phyloP scores from a whole-genome alignment of 1,140 invertebrate species.

The Drosophila grimshawi region DNA sequence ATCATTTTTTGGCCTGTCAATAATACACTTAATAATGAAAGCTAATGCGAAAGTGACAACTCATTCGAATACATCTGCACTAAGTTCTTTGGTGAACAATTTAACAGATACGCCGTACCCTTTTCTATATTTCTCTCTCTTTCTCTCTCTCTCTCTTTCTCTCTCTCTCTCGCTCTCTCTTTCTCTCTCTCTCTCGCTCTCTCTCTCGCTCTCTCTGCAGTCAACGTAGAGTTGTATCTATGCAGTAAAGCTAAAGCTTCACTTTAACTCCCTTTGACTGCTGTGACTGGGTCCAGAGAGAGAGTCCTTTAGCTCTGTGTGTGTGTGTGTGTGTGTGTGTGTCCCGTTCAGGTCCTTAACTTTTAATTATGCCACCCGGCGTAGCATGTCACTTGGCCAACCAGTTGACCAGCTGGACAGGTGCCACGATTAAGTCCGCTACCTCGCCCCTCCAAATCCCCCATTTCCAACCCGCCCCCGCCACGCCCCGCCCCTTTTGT shows the following conservation, averaged over 20 bases:
- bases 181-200: too few species aligned
- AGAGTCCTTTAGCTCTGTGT: not conserved
- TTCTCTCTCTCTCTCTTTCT: too few species aligned
- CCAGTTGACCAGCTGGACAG: constrained; percentile 44
- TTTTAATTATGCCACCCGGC: constrained; percentile 55
- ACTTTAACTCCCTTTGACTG: not conserved
- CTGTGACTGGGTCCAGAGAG: constrained; percentile 3
- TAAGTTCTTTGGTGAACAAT: too few species aligned
- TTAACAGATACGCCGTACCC: too few species aligned
- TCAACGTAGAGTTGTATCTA: not conserved
- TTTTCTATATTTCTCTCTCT: too few species aligned
- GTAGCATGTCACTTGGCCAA: constrained; percentile 25
- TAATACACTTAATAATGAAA: too few species aligned
- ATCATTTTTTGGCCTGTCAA: too few species aligned
- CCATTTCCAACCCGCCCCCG: not conserved
- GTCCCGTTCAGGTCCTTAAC: constrained; percentile 51
- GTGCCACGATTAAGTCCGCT: constrained; percentile 46
- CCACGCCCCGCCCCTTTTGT: too few species aligned
- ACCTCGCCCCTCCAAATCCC: not conserved
- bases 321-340: constrained; percentile 22
- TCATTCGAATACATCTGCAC: too few species aligned
- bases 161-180: too few species aligned
- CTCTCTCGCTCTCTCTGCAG: too few species aligned
- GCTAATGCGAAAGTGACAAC: too few species aligned
- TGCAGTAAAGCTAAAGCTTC: constrained; percentile 12